Conservation (phyloP, 2,113 vertebrate species). For the Arothron firmamentum region DNA sequence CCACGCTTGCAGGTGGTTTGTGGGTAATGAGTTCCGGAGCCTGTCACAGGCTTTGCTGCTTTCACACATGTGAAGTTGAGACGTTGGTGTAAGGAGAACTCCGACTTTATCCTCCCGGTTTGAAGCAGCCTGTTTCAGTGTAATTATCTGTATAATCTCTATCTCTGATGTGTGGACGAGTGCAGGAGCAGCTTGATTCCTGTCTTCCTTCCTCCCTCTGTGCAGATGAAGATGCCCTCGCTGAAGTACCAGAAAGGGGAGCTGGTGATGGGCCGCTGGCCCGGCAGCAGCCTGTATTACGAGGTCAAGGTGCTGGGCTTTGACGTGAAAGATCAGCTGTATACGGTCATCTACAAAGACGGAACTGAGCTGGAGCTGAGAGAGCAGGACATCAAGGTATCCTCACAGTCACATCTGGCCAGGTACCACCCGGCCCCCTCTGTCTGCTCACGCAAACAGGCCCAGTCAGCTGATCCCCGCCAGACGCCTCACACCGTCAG, state of each 20-base stretch:
- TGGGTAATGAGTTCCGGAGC: not conserved
- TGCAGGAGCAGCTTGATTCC: not conserved
- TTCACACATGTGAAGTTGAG: too few species aligned
- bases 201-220: conserved; percentile 31
- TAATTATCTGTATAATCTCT: too few species aligned
- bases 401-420: not conserved
- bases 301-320: conserved; percentile 84
- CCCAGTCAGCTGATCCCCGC: too few species aligned
- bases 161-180: too few species aligned
- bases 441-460: too few species aligned
- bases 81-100: too few species aligned
- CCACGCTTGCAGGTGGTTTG: conserved; percentile 22
- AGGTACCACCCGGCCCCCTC: too few species aligned
- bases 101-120: too few species aligned
- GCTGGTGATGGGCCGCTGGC: conserved; percentile 93
- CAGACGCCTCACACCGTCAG: too few species aligned
- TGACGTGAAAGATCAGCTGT: conserved; percentile 77
- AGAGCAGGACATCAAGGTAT: conserved; percentile 88
- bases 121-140: too few species aligned
- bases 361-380: conserved; percentile 90
- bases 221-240: conserved; percentile 77
- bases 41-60: conserved; percentile 2
- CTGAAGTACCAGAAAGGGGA: conserved; percentile 83
- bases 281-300: conserved; percentile 90
- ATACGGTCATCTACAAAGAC: conserved; percentile 94